These are phyloP conservation scores for Zelleria hepariella DNA, from an alignment of 2,888 invertebrate genomes.

Conservation along the genomic window DNA sequence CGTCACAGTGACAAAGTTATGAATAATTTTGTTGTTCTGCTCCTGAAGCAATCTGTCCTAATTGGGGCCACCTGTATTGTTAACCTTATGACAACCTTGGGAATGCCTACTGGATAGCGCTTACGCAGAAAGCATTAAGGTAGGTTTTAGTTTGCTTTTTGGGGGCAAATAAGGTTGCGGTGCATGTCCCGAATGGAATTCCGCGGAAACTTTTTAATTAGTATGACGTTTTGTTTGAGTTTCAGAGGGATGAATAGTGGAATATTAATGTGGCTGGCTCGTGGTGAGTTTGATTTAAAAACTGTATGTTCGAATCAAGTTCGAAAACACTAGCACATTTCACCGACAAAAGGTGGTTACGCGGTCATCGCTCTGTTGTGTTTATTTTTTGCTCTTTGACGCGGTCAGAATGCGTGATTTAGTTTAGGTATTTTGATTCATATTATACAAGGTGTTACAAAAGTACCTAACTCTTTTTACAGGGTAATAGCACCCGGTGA, in stretches of 20 bases:
- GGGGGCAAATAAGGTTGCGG: not conserved
- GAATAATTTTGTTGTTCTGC: not conserved
- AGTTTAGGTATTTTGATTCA: too few relatives aligned
- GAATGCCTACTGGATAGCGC: not conserved
- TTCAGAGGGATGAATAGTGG: conserved; percentile 3
- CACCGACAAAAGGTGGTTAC: too few relatives aligned
- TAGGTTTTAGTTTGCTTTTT: not conserved
- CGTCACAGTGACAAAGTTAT: not conserved
- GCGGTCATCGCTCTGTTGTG: too few relatives aligned
- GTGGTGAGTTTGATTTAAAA: not conserved
- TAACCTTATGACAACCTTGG: not conserved
- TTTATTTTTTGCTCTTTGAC: too few relatives aligned
- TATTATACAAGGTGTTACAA: too few relatives aligned
- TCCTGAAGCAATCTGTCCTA: too few relatives aligned
- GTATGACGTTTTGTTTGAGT: conserved; percentile 23
- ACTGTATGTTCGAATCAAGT: not conserved
- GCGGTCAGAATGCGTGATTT: too few relatives aligned
- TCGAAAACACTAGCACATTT: not conserved
- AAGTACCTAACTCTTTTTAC: too few relatives aligned
- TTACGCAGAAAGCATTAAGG: not conserved
- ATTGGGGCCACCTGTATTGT: not conserved
- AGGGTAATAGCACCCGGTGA: too few relatives aligned
- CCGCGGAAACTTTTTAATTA: conserved; percentile 28
- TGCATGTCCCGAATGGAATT: not conserved
- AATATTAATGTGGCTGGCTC: not conserved